Percentiles rank a stretch among this genome's conserved stretches.
phyloP scores from a whole-genome alignment of 1,140 invertebrate genomes.

The Zaprionus lachaisei region DNA sequence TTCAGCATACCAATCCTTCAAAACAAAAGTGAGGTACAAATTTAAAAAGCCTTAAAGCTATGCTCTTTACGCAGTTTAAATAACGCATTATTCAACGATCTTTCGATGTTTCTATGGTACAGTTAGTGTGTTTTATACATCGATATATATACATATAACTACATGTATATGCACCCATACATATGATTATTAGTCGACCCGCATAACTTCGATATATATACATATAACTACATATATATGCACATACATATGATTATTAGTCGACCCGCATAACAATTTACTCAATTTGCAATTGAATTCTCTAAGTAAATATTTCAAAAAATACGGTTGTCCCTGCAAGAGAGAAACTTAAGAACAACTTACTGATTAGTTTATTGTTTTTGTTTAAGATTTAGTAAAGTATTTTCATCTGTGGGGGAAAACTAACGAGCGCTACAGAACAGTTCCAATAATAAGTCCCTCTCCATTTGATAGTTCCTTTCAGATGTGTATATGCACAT shows the following conservation, averaged over 20 bases:
- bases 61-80: constrained; percentile 65
- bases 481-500: constrained; percentile 93
- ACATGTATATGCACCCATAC: constrained; percentile 26
- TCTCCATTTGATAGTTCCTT: constrained; percentile 14
- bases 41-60: constrained; percentile 75
- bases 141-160: constrained; percentile 15
- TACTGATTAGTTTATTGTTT: constrained; percentile 26
- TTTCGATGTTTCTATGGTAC: constrained; percentile 54
- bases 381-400: constrained; percentile 12
- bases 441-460: constrained; percentile 43
- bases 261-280: constrained; percentile 22
- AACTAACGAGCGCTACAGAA: constrained; percentile 25
- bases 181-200: constrained; percentile 30
- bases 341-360: constrained; percentile 41
- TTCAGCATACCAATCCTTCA: constrained; percentile 78
- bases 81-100: constrained; percentile 73
- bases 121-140: constrained; percentile 28
- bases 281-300: constrained; percentile 51
- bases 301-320: constrained; percentile 48
- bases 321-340: constrained; percentile 28
- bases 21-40: constrained; percentile 77
- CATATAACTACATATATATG: constrained; percentile 19
- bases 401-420: neutral
- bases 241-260: constrained; percentile 29
- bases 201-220: no score